These are phyloP conservation scores for Acleris literana DNA, from an alignment of 2,888 invertebrate species.

Conservation along the genomic window DNA sequence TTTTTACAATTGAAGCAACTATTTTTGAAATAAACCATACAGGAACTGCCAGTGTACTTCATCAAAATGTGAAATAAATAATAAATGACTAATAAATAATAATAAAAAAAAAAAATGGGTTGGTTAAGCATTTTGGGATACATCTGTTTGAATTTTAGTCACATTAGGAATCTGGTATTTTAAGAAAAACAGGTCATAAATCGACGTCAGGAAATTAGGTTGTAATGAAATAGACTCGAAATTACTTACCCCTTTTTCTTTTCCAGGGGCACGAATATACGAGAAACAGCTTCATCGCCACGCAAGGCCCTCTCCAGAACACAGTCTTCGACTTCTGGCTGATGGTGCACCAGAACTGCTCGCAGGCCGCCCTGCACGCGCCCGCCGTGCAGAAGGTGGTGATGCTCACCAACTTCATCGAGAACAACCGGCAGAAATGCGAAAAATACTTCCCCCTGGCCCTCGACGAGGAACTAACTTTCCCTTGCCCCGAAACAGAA, in stretches of 20 bases:
- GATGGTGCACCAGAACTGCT: constrained; percentile 88
- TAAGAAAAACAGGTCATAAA: too few relatives aligned
- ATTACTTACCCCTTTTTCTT: background rate
- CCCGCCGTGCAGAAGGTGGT: constrained; percentile 86
- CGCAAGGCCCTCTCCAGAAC: constrained; percentile 95
- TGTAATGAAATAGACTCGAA: too few relatives aligned
- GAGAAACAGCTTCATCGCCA: constrained; percentile 93
- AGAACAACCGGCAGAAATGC: constrained; percentile 93
- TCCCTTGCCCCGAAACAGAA: constrained; percentile 51
- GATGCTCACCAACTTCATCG: constrained; percentile 95
- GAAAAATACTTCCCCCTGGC: constrained; percentile 93
- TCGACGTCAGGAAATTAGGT: too few relatives aligned
- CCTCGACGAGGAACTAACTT: constrained; percentile 68
- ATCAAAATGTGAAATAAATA: too few relatives aligned
- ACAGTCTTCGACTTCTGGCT: constrained; percentile 96
- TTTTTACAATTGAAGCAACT: too few relatives aligned
- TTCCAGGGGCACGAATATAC: constrained; percentile 94
- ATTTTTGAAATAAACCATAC: too few relatives aligned
- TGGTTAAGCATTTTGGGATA: too few relatives aligned
- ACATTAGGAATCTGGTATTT: too few relatives aligned
- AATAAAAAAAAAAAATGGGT: too few relatives aligned
- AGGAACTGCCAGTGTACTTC: too few relatives aligned
- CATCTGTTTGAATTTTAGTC: too few relatives aligned
- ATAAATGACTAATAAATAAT: too few relatives aligned
- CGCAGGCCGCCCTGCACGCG: constrained; percentile 30